Conservation (phyloP, 2,797 vertebrate genomes). For the Bovichtus diacanthus region DNA sequence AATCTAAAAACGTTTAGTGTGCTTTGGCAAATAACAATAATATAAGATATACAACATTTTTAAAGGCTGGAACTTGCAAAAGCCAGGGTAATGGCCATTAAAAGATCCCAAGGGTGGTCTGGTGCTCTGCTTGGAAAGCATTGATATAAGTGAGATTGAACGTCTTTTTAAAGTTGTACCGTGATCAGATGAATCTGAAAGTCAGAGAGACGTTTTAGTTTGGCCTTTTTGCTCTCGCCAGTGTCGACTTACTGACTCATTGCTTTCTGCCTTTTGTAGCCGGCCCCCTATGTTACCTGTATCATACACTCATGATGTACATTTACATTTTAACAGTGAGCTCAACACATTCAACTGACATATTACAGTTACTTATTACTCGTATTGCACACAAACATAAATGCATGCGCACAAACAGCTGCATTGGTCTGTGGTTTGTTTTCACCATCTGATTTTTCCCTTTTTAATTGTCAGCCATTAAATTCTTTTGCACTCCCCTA, state of each 20-base stretch:
- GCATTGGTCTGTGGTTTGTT: background rate
- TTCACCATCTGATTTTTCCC: background rate
- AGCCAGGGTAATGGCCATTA: background rate
- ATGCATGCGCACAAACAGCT: conserved; percentile 15
- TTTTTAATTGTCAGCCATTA: background rate
- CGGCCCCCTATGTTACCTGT: too few species aligned
- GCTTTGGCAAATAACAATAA: conserved; percentile 3
- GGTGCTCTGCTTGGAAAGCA: background rate
- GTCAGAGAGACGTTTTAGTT: background rate
- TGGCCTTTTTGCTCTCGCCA: background rate
- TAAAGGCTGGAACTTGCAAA: conserved; percentile 6
- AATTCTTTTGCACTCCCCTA: background rate
- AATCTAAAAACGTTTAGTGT: conserved; percentile 1
- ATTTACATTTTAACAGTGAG: background rate
- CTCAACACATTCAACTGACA: background rate
- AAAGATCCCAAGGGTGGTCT: background rate
- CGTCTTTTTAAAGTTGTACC: background rate
- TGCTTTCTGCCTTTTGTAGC: background rate
- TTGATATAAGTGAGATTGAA: background rate
- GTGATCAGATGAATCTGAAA: background rate
- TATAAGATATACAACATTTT: background rate
- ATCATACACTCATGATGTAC: background rate
- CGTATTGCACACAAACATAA: background rate
- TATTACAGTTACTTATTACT: background rate
- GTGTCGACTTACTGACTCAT: background rate